These are phyloP conservation scores for Caerostris extrusa DNA, from an alignment of 1,140 invertebrate species.

Conservation along the genomic window DNA sequence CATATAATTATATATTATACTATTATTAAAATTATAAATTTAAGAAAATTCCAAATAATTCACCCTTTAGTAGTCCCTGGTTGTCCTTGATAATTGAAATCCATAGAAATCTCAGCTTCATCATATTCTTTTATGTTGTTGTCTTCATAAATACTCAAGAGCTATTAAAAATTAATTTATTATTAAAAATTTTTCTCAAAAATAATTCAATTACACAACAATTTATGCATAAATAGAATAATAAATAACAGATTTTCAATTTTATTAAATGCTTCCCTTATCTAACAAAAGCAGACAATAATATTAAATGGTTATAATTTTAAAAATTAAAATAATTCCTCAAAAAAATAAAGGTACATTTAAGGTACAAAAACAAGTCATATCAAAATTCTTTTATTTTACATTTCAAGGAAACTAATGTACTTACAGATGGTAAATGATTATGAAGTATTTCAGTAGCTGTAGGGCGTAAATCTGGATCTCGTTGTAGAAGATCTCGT, in stretches of 20 bases:
- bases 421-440: slow-evolving; percentile 84
- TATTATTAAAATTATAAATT: not conserved
- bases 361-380: too few relatives aligned
- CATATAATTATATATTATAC: not conserved
- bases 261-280: not conserved
- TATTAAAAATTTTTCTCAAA: not conserved
- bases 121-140: slow-evolving; percentile 60
- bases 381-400: too few relatives aligned
- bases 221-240: not conserved
- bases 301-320: not conserved
- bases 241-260: not conserved
- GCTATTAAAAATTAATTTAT: not conserved
- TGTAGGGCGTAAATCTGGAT: slow-evolving; percentile 86
- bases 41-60: not conserved
- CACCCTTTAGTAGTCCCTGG: slow-evolving; percentile 50
- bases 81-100: slow-evolving; percentile 72
- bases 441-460: slow-evolving; percentile 85
- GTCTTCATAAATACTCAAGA: slow-evolving; percentile 64
- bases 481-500: slow-evolving; percentile 85
- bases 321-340: not conserved
- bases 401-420: not conserved
- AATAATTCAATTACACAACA: not conserved
- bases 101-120: slow-evolving; percentile 73
- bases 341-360: too few relatives aligned
- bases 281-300: too few relatives aligned